Conservation (phyloP, 2,797 vertebrate species). For the Chelmon rostratus region DNA sequence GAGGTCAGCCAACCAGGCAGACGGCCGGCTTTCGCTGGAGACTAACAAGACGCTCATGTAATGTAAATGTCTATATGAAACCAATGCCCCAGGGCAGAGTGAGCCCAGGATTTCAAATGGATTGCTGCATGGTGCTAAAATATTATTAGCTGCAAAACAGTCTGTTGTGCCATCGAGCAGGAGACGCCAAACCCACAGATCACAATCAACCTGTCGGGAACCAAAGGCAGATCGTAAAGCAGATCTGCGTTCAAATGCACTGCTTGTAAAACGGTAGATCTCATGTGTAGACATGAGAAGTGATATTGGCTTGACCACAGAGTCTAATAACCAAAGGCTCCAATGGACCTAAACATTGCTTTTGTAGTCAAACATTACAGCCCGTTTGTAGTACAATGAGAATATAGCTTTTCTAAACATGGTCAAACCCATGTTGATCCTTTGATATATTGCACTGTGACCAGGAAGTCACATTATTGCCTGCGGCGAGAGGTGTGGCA, state of each 20-base stretch:
- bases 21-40: constrained; percentile 37
- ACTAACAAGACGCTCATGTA: constrained; percentile 64
- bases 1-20: constrained; percentile 65
- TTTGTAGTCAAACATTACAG: not conserved
- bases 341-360: constrained; percentile 4
- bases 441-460: constrained; percentile 19
- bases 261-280: not conserved
- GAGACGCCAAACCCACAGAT: not conserved
- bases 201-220: not conserved
- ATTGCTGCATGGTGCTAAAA: constrained; percentile 6
- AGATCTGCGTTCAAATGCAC: not conserved
- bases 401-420: constrained; percentile 9
- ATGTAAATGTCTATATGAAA: constrained; percentile 59
- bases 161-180: not conserved
- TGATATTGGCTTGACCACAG: too few species aligned
- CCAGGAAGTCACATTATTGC: constrained; percentile 12
- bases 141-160: not conserved
- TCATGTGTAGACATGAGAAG: not conserved
- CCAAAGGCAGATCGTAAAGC: not conserved
- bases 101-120: constrained; percentile 25
- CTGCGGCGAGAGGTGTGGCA: constrained; percentile 18
- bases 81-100: constrained; percentile 14
- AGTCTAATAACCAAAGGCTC: not conserved
- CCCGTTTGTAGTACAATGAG: constrained; percentile 5
- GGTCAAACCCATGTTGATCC: constrained; percentile 7